Percentiles rank a stretch among this genome's conserved stretches.
These are phyloP conservation scores for Drosophila seguyi DNA, from an alignment of 1,140 invertebrate genomes.

Conservation along the genomic window DNA sequence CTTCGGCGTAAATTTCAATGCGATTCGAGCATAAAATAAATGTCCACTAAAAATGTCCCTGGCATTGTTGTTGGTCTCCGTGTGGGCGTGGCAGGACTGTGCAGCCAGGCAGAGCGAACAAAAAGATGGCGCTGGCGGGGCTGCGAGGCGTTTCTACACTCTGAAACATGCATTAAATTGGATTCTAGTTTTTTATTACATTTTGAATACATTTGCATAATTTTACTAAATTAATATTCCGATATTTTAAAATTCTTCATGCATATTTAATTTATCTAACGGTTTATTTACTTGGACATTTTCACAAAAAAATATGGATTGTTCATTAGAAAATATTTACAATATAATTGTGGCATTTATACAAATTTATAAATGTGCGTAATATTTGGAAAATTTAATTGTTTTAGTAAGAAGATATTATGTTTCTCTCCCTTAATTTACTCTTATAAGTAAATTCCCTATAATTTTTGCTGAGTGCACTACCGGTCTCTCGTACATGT, in stretches of 20 bases:
- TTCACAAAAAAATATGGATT: not conserved
- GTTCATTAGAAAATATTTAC: not conserved
- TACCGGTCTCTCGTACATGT: conserved; percentile 42
- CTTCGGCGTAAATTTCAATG: conserved; percentile 72
- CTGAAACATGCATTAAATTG: not conserved
- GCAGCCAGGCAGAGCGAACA: conserved; percentile 42
- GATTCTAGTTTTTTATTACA: not conserved
- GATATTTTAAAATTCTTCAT: not conserved
- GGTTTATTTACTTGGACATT: not conserved
- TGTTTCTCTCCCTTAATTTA: not conserved
- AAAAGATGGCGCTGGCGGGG: conserved; percentile 33
- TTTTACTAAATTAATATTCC: not conserved
- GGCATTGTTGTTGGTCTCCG: conserved; percentile 40
- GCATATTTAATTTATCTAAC: not conserved
- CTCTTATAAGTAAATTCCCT: not conserved
- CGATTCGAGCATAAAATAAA: conserved; percentile 81
- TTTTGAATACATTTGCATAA: not conserved
- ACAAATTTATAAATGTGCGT: not conserved
- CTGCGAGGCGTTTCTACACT: conserved; percentile 5
- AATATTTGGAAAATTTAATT: not conserved
- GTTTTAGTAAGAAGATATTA: not conserved
- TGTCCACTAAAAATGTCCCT: conserved; percentile 80
- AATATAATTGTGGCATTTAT: too few relatives aligned
- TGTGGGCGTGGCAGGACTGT: conserved; percentile 56
- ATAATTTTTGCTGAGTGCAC: not conserved